phyloP scores from a whole-genome alignment of 2,888 invertebrate genomes.

The Epistrophella euchroma region DNA sequence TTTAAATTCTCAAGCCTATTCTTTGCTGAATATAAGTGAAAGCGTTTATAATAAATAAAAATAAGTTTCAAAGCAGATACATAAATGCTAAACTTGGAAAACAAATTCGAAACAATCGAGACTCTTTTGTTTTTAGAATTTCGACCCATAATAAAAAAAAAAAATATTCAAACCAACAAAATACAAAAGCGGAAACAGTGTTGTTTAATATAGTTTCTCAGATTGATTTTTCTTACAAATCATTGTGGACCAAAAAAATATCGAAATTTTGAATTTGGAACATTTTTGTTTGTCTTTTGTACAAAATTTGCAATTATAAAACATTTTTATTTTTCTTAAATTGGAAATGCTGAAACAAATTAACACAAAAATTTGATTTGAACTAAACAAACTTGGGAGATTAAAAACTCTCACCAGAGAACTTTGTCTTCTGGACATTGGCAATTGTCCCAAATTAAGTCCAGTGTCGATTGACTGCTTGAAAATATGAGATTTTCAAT shows the following conservation, averaged over 20 bases:
- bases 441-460: slow-evolving; percentile 81
- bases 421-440: slow-evolving; percentile 80
- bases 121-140: slow-evolving; percentile 32
- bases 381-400: slow-evolving; percentile 49
- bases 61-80: slow-evolving; percentile 35
- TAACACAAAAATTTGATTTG: slow-evolving; percentile 37
- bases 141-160: slow-evolving; percentile 24
- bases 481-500: slow-evolving; percentile 75
- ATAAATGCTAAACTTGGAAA: slow-evolving; percentile 14
- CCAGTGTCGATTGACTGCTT: slow-evolving; percentile 82
- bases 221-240: slow-evolving; percentile 28
- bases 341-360: slow-evolving; percentile 46
- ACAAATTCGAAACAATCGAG: slow-evolving; percentile 19
- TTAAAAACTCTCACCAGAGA: slow-evolving; percentile 80
- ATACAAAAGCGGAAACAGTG: slow-evolving; percentile 40
- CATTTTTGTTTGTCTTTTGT: slow-evolving; percentile 27
- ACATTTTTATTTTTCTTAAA: background rate
- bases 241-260: slow-evolving; percentile 5
- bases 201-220: background rate
- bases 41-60: background rate
- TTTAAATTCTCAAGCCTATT: slow-evolving; percentile 77
- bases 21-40: slow-evolving; percentile 32
- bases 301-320: slow-evolving; percentile 27
- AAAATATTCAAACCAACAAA: slow-evolving; percentile 34
- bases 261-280: slow-evolving; percentile 59